These are phyloP conservation scores for Magallana angulata DNA, from an alignment of 1,140 invertebrate species.

Conservation along the genomic window DNA sequence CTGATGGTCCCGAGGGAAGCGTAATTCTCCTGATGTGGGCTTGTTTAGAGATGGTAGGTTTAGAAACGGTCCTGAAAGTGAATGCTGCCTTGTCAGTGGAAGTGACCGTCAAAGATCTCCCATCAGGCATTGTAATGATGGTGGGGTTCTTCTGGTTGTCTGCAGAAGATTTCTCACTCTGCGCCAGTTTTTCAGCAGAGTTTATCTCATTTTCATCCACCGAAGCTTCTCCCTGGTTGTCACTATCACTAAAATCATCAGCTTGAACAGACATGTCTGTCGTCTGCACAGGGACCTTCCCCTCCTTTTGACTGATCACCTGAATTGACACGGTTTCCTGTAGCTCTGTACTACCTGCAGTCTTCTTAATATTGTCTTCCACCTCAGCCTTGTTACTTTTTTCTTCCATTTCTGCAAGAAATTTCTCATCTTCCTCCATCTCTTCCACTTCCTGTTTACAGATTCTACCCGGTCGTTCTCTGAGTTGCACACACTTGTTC, in stretches of 20 bases:
- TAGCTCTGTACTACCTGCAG: neutral
- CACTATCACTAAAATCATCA: neutral
- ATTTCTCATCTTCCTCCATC: neutral
- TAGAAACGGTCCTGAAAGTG: neutral
- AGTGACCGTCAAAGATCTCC: neutral
- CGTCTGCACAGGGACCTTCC: neutral
- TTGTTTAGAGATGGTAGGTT: neutral
- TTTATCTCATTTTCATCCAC: neutral
- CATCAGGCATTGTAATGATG: neutral
- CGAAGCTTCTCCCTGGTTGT: neutral
- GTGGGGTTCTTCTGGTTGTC: neutral
- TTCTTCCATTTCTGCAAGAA: neutral
- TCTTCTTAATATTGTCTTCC: neutral
- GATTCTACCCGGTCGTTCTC: neutral
- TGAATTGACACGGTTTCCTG: neutral
- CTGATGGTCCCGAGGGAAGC: neutral
- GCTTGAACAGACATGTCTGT: constrained; percentile 3
- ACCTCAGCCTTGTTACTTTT: neutral
- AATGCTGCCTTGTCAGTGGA: neutral
- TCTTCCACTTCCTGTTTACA: neutral
- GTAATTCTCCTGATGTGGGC: neutral
- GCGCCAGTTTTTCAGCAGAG: neutral
- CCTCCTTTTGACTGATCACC: neutral
- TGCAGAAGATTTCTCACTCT: neutral
- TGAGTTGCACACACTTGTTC: neutral